Base-by-base conservation (phyloP, 2,888 invertebrate species). In the Ophraella communa region DNA sequence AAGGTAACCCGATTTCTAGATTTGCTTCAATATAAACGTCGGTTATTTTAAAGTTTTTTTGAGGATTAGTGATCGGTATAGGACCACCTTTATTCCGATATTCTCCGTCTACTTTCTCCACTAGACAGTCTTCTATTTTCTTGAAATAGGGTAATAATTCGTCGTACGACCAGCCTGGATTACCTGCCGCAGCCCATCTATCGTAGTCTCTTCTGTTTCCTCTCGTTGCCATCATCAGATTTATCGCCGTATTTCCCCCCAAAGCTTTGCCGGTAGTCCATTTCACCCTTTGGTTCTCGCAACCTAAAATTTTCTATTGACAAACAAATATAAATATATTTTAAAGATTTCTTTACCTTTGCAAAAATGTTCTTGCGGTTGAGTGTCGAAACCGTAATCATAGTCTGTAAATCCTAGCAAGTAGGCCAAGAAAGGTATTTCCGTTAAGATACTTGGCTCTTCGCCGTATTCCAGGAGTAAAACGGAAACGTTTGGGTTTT, bases 231-330 rank as follows among this genome's bases (percentile, higher is more conserved):
- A 85, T 85, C 95, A 96, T 95, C 17, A 94, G 95, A 79, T 96
- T 96, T 1, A 95, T 82, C 0, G 91, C 90, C 75, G 93, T 93
- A 10, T 90, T 90, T 0, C 96, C 96, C 17, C 91, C 64, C 21
- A 64, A 42, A 21, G 51, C 59, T n/a, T 54, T 59, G 1, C 64
- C 64, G 24, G 42, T 51, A 8, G 52, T 35, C 23, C 35, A 59
- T 49, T 49, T 33, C 21, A 49, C 4, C 21, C 14, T 47, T 0
- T 33, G 14, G 10, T 49, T 47, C n/a, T 8, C 14, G 23, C 58
- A 58, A 21, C 49, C 58, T 58, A 44, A 5, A 20, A 17, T 0
- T 33, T 14, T 17, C 21, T 45, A 17, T 45, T n/a, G 62, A 64
- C n/a, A n/a, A n/a, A n/a, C n/a, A n/a, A n/a, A n/a, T n/a, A n/a